These are phyloP conservation scores for Molossus alvarezi DNA, from an alignment of 2,797 vertebrate species.

Conservation along the genomic window DNA sequence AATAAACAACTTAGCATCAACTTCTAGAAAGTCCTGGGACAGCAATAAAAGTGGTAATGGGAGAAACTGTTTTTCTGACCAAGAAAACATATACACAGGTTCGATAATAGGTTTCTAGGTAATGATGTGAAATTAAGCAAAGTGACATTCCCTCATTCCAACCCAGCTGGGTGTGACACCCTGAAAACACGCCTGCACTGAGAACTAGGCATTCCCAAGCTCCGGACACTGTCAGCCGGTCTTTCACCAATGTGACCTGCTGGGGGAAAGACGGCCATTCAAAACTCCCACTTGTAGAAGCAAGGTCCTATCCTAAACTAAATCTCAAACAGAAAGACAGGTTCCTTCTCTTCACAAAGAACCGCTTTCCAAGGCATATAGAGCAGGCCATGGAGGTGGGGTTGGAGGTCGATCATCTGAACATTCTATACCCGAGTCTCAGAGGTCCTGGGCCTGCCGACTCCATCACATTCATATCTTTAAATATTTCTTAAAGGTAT, in stretches of 20 bases:
- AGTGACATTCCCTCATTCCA: not conserved
- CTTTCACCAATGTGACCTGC: not conserved
- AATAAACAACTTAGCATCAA: conserved; percentile 27
- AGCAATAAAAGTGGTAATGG: not conserved
- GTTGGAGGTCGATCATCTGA: not conserved
- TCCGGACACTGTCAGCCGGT: not conserved
- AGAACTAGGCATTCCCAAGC: not conserved
- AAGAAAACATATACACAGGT: conserved; percentile 26
- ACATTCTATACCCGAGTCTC: not conserved
- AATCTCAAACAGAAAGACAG: not conserved
- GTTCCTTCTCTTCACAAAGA: conserved; percentile 48
- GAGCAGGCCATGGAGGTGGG: not conserved
- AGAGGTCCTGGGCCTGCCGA: not conserved
- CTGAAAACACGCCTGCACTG: not conserved
- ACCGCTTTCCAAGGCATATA: conserved; percentile 11
- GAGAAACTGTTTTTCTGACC: conserved; percentile 24
- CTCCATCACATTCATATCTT: not conserved
- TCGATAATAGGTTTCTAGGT: not conserved
- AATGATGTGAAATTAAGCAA: not conserved
- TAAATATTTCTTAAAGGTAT: not conserved
- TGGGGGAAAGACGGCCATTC: not conserved
- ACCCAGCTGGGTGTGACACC: not conserved
- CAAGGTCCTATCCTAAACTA: not conserved
- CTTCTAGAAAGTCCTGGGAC: not conserved
- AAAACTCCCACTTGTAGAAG: not conserved